Base-by-base conservation (phyloP, 2,797 vertebrate genomes). In the Balearica regulorum region DNA sequence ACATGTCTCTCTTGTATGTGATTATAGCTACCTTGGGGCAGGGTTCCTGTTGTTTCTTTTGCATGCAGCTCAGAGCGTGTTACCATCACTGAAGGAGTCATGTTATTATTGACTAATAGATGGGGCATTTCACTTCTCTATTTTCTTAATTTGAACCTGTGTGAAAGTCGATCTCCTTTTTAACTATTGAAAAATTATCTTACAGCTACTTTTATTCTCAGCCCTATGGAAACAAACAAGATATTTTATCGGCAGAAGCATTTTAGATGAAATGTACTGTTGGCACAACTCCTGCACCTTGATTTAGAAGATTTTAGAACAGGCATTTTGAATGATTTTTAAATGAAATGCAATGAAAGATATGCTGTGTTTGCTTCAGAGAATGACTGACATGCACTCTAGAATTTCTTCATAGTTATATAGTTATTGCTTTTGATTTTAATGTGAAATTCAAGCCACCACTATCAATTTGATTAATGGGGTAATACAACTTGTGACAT, bases 401-500 rank as follows among this genome's bases (percentile, higher is more conserved):
- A 86, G 60, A 55, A 84, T 89, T 84, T 92, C 83, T 87, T 93
- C 87, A 86, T 62, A 83, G 66, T 70, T 80, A 11, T 71, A 13
- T 81, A 81, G 86, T 90, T 91, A 83, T 33, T 83, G 29, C 49
- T 89, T 92, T 80, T 83, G 81, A 86, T 71, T 94, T 89, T 77
- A 83, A 89, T 72, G 60, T 76, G 75, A 87, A 94, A 91, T 90
- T 93, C 80, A 81, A 88, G 58, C 75, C 66, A 54, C 39, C 18
- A 12, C 64, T 94, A 80, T 87, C 83, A 69, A 60, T 87, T 84
- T 94, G 83, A 95, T 94, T 77, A 95, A 93, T 93, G 66, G 46
- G 19, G 14, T 87, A 90, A 87, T 92, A 75, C 53, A 83, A 58
- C 24, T 66, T 77, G n/a, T 80, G 88, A 44, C 54, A 75, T 95